These are phyloP conservation scores for Phragmatobia fuliginosa DNA, from an alignment of 2,888 invertebrate genomes.

Conservation along the genomic window DNA sequence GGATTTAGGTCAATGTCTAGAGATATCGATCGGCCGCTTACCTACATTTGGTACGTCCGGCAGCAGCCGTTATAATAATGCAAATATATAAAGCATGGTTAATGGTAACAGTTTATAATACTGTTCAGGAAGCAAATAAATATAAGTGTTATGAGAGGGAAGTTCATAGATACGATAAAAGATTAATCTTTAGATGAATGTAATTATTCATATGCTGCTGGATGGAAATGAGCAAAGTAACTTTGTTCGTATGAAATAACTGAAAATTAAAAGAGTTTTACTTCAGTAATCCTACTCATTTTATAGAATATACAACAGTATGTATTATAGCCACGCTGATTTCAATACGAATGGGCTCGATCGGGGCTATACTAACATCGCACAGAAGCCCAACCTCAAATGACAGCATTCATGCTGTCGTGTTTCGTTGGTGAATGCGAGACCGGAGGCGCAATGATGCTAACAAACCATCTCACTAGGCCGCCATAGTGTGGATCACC, in stretches of 20 bases:
- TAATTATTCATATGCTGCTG: neutral
- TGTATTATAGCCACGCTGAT: too few relatives aligned
- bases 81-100: constrained; percentile 5
- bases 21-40: constrained; percentile 15
- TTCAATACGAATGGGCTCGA: too few relatives aligned
- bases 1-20: constrained; percentile 26
- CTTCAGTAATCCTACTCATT: neutral
- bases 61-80: neutral
- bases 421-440: too few relatives aligned
- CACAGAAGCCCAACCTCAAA: too few relatives aligned
- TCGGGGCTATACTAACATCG: too few relatives aligned
- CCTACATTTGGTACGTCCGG: constrained; percentile 8
- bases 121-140: neutral
- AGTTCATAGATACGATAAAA: neutral
- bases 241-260: too few relatives aligned
- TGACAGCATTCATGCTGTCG: too few relatives aligned
- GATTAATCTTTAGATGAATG: neutral
- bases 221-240: neutral
- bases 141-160: neutral
- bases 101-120: neutral
- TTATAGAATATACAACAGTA: neutral
- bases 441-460: too few relatives aligned
- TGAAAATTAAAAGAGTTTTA: neutral
- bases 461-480: too few relatives aligned
- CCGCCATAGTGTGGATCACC: too few relatives aligned